Conservation (phyloP, 1,140 invertebrate genomes). For the Lordiphosa clarofinis region DNA sequence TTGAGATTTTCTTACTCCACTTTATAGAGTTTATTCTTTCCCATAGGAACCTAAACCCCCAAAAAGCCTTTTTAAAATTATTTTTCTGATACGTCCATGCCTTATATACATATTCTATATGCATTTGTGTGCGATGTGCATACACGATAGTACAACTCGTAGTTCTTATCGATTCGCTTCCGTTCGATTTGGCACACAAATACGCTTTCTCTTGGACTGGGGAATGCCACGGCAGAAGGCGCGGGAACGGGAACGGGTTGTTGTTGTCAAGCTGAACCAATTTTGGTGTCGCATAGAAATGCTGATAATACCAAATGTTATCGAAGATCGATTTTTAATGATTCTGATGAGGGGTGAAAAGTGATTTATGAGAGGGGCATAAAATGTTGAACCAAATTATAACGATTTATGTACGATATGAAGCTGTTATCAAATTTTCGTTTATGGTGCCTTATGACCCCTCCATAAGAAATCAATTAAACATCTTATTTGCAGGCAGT, state of each 20-base stretch:
- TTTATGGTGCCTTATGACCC: no score
- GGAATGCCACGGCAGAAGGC: not conserved
- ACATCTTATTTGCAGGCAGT: no score
- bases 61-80: no score
- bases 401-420: no score
- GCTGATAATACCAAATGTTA: slow-evolving; percentile 19
- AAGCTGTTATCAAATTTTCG: not conserved
- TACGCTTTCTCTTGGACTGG: slow-evolving; percentile 5
- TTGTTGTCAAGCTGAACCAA: slow-evolving; percentile 18
- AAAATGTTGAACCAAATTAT: slow-evolving; percentile 15
- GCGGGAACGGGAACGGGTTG: slow-evolving; percentile 10
- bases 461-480: no score
- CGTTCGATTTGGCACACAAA: slow-evolving; percentile 58
- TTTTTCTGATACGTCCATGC: not conserved
- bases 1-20: no score
- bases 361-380: slow-evolving; percentile 37
- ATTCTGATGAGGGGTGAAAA: slow-evolving; percentile 28
- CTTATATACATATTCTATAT: not conserved
- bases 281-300: slow-evolving; percentile 7
- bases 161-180: slow-evolving; percentile 62
- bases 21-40: no score
- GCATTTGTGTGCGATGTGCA: slow-evolving; percentile 33
- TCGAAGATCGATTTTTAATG: slow-evolving; percentile 48
- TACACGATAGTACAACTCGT: slow-evolving; percentile 5
- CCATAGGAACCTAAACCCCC: no score